These are phyloP conservation scores for Triplophysa siluroides DNA, from an alignment of 2,113 vertebrate species.

Conservation along the genomic window DNA sequence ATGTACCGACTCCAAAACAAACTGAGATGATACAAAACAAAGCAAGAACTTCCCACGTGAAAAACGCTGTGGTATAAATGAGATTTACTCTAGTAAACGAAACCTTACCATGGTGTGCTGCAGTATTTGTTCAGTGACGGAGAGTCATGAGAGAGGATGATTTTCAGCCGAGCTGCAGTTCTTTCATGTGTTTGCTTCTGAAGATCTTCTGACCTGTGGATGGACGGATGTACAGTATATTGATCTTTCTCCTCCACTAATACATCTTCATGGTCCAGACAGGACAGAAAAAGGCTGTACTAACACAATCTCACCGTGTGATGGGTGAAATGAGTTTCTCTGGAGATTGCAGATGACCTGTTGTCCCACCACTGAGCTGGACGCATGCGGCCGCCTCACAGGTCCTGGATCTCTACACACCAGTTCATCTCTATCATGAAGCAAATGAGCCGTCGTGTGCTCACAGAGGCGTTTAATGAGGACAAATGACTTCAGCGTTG, in stretches of 20 bases:
- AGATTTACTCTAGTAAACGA: too few relatives aligned
- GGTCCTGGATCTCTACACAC: slow-evolving; percentile 21
- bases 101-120: too few relatives aligned
- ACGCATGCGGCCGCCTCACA: not conserved
- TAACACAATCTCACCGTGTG: slow-evolving; percentile 2
- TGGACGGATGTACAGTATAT: not conserved
- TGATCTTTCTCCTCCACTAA: slow-evolving; percentile 2
- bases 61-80: too few relatives aligned
- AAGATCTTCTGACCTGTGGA: not conserved
- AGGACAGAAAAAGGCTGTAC: slow-evolving; percentile 29
- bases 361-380: slow-evolving; percentile 21
- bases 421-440: slow-evolving; percentile 65
- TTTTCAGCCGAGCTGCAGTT: too few relatives aligned
- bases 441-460: slow-evolving; percentile 63
- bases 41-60: too few relatives aligned
- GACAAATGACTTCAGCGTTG: slow-evolving; percentile 42
- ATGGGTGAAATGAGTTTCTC: slow-evolving; percentile 59
- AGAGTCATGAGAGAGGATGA: too few relatives aligned
- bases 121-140: too few relatives aligned
- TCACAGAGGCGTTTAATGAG: slow-evolving; percentile 46
- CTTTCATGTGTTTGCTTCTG: not conserved
- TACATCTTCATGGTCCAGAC: slow-evolving; percentile 60
- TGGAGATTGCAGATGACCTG: slow-evolving; percentile 40
- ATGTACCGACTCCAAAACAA: too few relatives aligned
- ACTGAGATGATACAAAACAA: too few relatives aligned